Evolutionary conservation across 2,888 invertebrate species (phyloP), one percentile per base, ranked within the genome.

Genomic region (Eristalis tenax): DNA sequence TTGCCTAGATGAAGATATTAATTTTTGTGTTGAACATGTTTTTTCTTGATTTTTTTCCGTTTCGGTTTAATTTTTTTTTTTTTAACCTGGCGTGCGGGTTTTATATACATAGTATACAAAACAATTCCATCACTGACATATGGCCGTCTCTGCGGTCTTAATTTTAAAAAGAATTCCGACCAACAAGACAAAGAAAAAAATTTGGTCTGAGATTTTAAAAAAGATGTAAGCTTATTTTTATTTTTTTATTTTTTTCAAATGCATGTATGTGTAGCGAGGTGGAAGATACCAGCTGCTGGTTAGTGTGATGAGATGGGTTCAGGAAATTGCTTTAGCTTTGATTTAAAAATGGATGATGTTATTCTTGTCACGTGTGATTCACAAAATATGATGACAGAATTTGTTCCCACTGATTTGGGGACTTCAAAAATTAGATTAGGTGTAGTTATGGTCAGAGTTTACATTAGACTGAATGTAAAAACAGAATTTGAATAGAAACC

Each of bases 1-100:
- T 77, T 73, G 73, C 78, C 70, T 83, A 82, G 86, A 86, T 86
- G 78, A 86, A 86, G 86, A 83, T 86, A 86, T 86, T 86, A 86
- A 43, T 78, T 79, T 77, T 82, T 75, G 50, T 77, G 63, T 64
- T 40, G 43, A 77, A 65, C 71, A 64, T 26, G 38, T 66, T 79
- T n/a, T 32, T 74, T n/a, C n/a, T n/a, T n/a, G n/a, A n/a, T 18
- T 64, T 35, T 65, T 65, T 4, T n/a, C 22, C 38, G 38, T 18
- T 38, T 65, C 18, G 50, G 50, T 50, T 50, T 50, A 50, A 50
- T 65, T 65, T 70, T 56, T 40, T 70, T 56, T 40, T 63, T 2
- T 6, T 5, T 15, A 59, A 59, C 10, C 59, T 59, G 59, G 26
- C 40, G 18, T 5, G 70, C 70, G 57, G 57, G 76, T 23, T 18